Evolutionary conservation across 1,140 invertebrate species (phyloP), one percentile per base, ranked within the genome.

Genomic region (Trichonephila inaurata): DNA sequence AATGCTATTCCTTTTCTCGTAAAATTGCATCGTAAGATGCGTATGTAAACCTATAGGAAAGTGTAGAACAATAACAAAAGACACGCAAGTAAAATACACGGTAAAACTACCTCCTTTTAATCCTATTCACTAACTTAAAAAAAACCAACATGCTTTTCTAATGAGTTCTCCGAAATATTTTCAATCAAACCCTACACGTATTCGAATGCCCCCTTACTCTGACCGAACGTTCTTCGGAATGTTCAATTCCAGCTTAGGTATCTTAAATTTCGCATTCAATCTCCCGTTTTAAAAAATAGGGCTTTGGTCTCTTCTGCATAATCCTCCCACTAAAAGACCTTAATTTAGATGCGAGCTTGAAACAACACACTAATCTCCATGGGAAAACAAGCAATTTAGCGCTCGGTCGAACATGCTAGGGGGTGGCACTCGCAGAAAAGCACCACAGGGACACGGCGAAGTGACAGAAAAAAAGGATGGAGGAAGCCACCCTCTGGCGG

Each of bases 341-440:
- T 83, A 83, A 83, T 83, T 83, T 83, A 83, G 82, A 83, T 24
- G 44, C 19, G 82, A 83, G 82, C 82, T 60, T 83, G 58, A 83
- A 83, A 83, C 82, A 83, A 83, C 82, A 58, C 82, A 60, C 44
- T 83, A 83, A 83, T 83, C 82, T 83, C 82, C 82, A n/a, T 60
- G 82, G 82, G 82, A 51, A 83, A 83, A 60, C 82, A 83, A 58
- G 82, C 82, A 83, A 83, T 83, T 83, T 83, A 83, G 82, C 82
- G 82, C 82, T 83, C 82, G 21, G 44, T 44, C 51, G 82, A 51
- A 60, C 51, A n/a, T 28, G 16, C 44, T 19, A 58, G 58, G 69
- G 21, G 69, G 87, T 6, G 21, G 33, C 10, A 19, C 21, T 6
- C 0, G 12, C 82, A 60, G 82, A 83, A 60, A 83, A 44, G 82